A percentile compares a stretch with the other conserved stretches of the same genome.
phyloP scores from a whole-genome alignment of 2,888 invertebrate genomes.

The Tetragnatha montana region DNA sequence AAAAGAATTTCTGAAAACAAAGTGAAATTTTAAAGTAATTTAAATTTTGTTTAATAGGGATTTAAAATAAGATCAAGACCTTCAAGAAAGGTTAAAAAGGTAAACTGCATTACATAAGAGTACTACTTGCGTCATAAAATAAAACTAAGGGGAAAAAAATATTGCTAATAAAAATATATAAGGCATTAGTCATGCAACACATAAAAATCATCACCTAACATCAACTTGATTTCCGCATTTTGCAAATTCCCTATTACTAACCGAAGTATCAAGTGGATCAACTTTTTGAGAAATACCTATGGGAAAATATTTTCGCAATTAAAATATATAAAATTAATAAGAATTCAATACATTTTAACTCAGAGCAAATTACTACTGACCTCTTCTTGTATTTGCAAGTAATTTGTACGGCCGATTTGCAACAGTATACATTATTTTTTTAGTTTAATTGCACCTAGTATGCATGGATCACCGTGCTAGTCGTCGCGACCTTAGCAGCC shows the following conservation, averaged over 20 bases:
- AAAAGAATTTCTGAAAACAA: background rate
- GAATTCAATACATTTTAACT: background rate
- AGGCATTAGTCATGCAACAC: background rate
- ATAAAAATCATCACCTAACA: conserved; percentile 63
- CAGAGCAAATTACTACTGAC: conserved; percentile 77
- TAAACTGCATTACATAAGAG: background rate
- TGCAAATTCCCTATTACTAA: conserved; percentile 74
- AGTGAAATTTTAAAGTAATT: background rate
- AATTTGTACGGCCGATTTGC: conserved; percentile 91
- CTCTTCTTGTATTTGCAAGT: conserved; percentile 89
- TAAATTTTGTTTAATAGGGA: background rate
- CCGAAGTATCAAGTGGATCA: conserved; percentile 85
- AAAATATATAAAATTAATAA: background rate
- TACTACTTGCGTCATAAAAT: background rate
- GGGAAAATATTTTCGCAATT: conserved; percentile 69
- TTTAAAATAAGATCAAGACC: background rate
- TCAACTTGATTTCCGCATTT: conserved; percentile 59
- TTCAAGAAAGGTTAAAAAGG: conserved; percentile 8
- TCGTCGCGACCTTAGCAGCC: conserved; percentile 36
- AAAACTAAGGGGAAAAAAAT: background rate
- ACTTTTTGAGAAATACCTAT: conserved; percentile 87
- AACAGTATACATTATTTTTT: conserved; percentile 86
- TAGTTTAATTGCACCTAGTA: conserved; percentile 41
- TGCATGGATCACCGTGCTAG: conserved; percentile 38
- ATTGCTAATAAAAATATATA: background rate